Conservation (phyloP, 2,888 invertebrate genomes). For the Odontocolon sp. region DNA sequence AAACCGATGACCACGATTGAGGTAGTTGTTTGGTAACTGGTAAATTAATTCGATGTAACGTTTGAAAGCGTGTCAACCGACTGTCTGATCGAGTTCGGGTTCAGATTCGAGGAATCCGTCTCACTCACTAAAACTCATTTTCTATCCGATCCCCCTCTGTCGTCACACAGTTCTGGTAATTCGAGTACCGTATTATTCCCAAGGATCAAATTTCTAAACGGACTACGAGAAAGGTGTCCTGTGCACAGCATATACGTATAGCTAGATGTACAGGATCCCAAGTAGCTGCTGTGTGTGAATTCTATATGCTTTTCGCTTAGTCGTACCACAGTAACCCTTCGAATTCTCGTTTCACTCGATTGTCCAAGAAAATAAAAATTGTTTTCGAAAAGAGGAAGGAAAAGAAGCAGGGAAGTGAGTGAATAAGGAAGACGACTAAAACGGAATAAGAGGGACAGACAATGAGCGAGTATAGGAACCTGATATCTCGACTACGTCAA, state of each 20-base stretch:
- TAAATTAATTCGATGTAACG: slow-evolving; percentile 58
- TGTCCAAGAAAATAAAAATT: neutral
- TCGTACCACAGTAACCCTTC: slow-evolving; percentile 12
- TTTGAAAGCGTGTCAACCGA: slow-evolving; percentile 15
- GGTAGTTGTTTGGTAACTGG: slow-evolving; percentile 39
- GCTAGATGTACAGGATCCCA: too few relatives aligned
- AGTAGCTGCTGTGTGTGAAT: too few relatives aligned
- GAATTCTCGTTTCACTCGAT: neutral
- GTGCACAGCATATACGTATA: neutral
- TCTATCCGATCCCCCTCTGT: neutral
- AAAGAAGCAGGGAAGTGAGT: neutral
- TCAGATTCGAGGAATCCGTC: slow-evolving; percentile 61
- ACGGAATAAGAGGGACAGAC: neutral
- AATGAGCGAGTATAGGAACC: slow-evolving; percentile 12
- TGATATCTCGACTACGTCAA: slow-evolving; percentile 25
- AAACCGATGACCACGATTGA: slow-evolving; percentile 49
- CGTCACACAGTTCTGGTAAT: slow-evolving; percentile 22
- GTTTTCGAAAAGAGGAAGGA: neutral
- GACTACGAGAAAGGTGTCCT: slow-evolving; percentile 39
- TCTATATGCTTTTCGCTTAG: too few relatives aligned
- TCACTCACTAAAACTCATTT: slow-evolving; percentile 20
- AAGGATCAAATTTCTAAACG: slow-evolving; percentile 66
- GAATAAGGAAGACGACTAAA: neutral
- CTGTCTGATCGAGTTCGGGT: slow-evolving; percentile 56
- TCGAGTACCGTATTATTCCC: slow-evolving; percentile 59